Conservation (phyloP, 2,797 vertebrate genomes). For the Hypotaenidia okinawae region DNA sequence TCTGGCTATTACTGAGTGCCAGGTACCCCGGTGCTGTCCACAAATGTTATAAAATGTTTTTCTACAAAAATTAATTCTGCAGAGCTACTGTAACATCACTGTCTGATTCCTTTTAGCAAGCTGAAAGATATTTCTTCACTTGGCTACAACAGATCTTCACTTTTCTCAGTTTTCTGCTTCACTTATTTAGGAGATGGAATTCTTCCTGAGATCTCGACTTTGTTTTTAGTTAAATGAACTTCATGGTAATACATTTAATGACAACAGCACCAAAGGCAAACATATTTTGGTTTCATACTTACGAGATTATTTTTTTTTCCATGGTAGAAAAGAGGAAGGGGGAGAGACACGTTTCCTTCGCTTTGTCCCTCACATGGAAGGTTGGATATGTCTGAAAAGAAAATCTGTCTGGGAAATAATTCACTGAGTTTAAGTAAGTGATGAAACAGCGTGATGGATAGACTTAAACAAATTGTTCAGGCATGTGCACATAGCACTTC, state of each 20-base stretch:
- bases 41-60: not conserved
- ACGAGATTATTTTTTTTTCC: not conserved
- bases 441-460: slow-evolving; percentile 58
- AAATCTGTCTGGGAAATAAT: slow-evolving; percentile 57
- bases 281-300: not conserved
- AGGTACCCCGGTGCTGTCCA: not conserved
- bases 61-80: not conserved
- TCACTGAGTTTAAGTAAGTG: slow-evolving; percentile 54
- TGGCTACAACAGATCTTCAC: not conserved
- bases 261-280: not conserved
- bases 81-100: not conserved
- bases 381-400: slow-evolving; percentile 42
- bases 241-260: not conserved
- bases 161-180: not conserved
- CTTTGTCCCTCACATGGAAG: not conserved
- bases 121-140: not conserved
- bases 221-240: not conserved
- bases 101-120: not conserved
- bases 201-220: not conserved
- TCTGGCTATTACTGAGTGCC: not conserved
- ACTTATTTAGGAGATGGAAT: not conserved
- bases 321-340: not conserved
- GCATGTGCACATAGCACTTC: not conserved
- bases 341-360: not conserved
- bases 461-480: slow-evolving; percentile 51